Evolutionary conservation across 2,888 invertebrate genomes (phyloP), one percentile per base, ranked within the genome.

Genomic region (Hirtodrosophila alboralis): DNA sequence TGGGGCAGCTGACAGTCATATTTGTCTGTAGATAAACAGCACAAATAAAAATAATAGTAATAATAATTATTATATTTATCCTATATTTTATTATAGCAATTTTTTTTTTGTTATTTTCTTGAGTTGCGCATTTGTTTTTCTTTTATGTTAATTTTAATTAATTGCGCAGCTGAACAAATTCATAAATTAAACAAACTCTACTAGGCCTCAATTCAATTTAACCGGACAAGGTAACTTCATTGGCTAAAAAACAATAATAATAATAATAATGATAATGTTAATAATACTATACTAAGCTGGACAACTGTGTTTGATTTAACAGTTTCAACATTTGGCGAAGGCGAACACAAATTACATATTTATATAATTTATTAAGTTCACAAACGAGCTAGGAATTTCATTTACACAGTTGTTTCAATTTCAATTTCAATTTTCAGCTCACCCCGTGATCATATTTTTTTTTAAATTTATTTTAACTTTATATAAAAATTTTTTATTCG

Each of bases 161-260:
- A 71, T 62, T 67, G 81, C 70, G 67, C 77, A 80, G 77, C 77
- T 80, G 69, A 52, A 75, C 47, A 56, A 37, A 40, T 43, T 18
- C 28, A 41, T 43, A 66, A 51, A 47, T 62, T 26, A 44, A 68
- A 52, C 37, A 67, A 52, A 37, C 36, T 45, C 1, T 28, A 10
- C 48, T 18, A 33, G 36, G 28, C 8, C 23, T n/a, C 10, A 48
- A 62, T 53, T 47, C 45, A 12, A 21, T 16, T 38, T n/a, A 38
- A 23, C 40, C 45, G 26, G 23, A 34, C 31, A 31, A n/a, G 26
- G 12, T 27, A 23, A 16, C n/a, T 14, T 13, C 9, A 27, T 16
- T 18, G 9, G 28, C 8, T 10, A 43, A 13, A 4, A 7, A 41
- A 59, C 48, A 43, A 56, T 6, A 41, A 16, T 21, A 7, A 14